Percentiles rank a stretch among this genome's conserved stretches.
These are phyloP conservation scores for Pollicipes pollicipes DNA, from an alignment of 1,140 invertebrate genomes.

Conservation along the genomic window DNA sequence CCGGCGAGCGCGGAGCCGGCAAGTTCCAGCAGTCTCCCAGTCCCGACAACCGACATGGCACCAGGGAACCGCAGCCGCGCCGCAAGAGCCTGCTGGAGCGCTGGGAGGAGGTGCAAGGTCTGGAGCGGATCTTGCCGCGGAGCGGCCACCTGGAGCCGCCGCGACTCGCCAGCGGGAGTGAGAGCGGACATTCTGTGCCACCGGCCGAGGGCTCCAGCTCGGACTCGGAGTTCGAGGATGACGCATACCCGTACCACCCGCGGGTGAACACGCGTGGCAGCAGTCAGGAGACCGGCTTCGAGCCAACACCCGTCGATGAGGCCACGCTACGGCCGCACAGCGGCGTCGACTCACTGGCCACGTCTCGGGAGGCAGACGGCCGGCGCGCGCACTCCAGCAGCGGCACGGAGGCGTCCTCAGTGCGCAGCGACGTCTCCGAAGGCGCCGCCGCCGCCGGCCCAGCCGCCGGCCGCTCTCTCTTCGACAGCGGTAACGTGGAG, in stretches of 20 bases:
- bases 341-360: constrained; percentile 8
- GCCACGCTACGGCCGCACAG: not conserved
- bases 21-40: not conserved
- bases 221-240: not conserved
- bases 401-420: not conserved
- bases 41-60: not conserved
- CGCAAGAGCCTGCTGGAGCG: not conserved
- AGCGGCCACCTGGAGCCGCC: too few species aligned
- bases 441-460: too few species aligned
- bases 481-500: not conserved
- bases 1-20: not conserved
- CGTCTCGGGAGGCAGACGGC: constrained; percentile 12
- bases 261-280: not conserved
- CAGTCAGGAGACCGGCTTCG: not conserved
- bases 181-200: too few species aligned
- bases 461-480: not conserved
- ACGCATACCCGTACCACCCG: not conserved
- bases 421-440: not conserved
- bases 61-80: not conserved
- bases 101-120: not conserved
- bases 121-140: too few species aligned
- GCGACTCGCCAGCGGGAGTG: too few species aligned
- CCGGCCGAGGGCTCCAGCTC: not conserved
- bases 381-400: not conserved
- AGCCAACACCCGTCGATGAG: not conserved